phyloP scores from a whole-genome alignment of 2,888 invertebrate species.

The Heteromyza rotundicornis region DNA sequence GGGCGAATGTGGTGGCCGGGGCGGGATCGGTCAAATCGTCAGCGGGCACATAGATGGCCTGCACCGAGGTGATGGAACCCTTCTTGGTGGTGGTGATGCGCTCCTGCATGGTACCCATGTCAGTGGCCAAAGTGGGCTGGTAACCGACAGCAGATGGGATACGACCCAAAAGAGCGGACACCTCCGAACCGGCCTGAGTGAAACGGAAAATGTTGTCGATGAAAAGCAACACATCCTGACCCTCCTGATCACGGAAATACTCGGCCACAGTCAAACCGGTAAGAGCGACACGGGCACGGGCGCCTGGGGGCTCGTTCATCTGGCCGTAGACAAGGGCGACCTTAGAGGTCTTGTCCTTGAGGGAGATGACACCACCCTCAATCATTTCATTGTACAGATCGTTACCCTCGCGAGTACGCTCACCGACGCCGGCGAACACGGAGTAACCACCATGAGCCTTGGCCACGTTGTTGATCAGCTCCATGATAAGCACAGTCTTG shows the following conservation, averaged over 20 bases:
- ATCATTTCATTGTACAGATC: slow-evolving; percentile 96
- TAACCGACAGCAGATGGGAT: slow-evolving; percentile 95
- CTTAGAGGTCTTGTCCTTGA: slow-evolving; percentile 87
- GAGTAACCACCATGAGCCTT: slow-evolving; percentile 96
- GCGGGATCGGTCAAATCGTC: slow-evolving; percentile 96
- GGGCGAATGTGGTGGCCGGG: slow-evolving; percentile 92
- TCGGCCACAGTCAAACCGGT: slow-evolving; percentile 92
- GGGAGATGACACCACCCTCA: slow-evolving; percentile 88
- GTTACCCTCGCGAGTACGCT: slow-evolving; percentile 92
- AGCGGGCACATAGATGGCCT: slow-evolving; percentile 93
- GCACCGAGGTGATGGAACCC: slow-evolving; percentile 93
- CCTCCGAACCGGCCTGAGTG: slow-evolving; percentile 88
- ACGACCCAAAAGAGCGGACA: slow-evolving; percentile 90
- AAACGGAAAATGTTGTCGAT: slow-evolving; percentile 96
- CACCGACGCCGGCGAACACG: slow-evolving; percentile 92
- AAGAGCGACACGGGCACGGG: slow-evolving; percentile 89
- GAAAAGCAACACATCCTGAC: slow-evolving; percentile 91
- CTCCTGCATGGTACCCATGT: slow-evolving; percentile 97
- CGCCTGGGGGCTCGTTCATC: slow-evolving; percentile 96
- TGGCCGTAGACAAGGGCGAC: slow-evolving; percentile 87
- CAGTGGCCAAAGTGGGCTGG: slow-evolving; percentile 92
- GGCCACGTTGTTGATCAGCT: slow-evolving; percentile 92
- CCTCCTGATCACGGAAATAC: slow-evolving; percentile 92
- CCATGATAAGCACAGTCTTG: slow-evolving; percentile 94
- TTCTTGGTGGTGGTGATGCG: slow-evolving; percentile 93